Evolutionary conservation across 2,888 invertebrate genomes (phyloP).

Genomic region (Isoperla grammatica): DNA sequence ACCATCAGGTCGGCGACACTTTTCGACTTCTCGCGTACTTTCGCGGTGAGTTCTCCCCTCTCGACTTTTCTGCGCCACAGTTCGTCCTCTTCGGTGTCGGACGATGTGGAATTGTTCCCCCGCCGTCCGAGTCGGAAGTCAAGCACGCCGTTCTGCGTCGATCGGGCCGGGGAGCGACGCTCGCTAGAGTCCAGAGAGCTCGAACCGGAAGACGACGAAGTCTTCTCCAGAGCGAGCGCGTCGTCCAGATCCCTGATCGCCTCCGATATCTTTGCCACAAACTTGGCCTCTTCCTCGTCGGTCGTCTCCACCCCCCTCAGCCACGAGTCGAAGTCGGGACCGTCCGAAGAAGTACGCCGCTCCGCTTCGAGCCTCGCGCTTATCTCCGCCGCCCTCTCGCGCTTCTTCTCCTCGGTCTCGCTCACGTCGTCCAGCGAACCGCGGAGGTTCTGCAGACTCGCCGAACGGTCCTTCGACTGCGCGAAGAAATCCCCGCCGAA

Average conservation of each 20-base stretch:
- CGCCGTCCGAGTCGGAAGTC: constrained; percentile 43
- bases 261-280: constrained; percentile 55
- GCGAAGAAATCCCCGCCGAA: constrained; percentile 35
- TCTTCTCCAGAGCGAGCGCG: constrained; percentile 56
- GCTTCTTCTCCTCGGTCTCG: neutral
- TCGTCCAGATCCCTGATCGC: constrained; percentile 60
- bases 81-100: constrained; percentile 58
- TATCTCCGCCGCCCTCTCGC: neutral
- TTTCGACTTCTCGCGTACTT: constrained; percentile 59
- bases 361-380: neutral
- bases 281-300: constrained; percentile 55
- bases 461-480: constrained; percentile 33
- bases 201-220: constrained; percentile 39
- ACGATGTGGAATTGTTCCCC: constrained; percentile 12
- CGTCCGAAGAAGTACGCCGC: neutral
- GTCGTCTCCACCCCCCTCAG: constrained; percentile 53
- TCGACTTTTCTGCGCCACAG: constrained; percentile 56
- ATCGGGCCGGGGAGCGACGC: constrained; percentile 18
- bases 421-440: constrained; percentile 60
- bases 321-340: constrained; percentile 51
- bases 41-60: constrained; percentile 52
- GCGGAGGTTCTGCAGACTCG: constrained; percentile 56
- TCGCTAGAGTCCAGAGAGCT: constrained; percentile 21
- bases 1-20: constrained; percentile 63
- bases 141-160: constrained; percentile 31